These are phyloP conservation scores for Cremastinae sp. DNA, from an alignment of 2,888 invertebrate genomes.

Conservation along the genomic window DNA sequence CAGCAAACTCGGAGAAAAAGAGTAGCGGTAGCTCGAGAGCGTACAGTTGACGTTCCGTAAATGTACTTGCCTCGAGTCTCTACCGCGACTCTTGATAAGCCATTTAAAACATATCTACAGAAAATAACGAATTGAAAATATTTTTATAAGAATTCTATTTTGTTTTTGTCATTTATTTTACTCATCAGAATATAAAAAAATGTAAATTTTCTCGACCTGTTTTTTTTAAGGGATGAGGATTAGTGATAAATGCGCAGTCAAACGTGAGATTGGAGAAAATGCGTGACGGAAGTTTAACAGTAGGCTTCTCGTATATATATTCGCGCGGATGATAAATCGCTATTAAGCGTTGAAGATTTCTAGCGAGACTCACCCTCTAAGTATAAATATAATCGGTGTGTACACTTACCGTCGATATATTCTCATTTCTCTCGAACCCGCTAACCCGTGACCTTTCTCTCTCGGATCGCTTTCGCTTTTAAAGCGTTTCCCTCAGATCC, in stretches of 20 bases:
- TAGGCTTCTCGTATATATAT: conserved; percentile 6
- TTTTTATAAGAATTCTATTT: too few relatives aligned
- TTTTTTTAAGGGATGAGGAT: conserved; percentile 20
- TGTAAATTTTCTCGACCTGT: not conserved
- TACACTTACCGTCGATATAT: conserved; percentile 34
- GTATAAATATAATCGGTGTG: conserved; percentile 11
- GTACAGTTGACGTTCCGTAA: not conserved
- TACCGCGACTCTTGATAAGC: too few relatives aligned
- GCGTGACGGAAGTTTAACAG: not conserved
- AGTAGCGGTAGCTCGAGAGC: too few relatives aligned
- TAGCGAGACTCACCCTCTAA: conserved; percentile 28
- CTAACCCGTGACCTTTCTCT: conserved; percentile 41
- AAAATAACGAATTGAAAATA: too few relatives aligned
- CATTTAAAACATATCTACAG: too few relatives aligned
- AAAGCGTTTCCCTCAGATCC: not conserved
- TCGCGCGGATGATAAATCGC: conserved; percentile 40
- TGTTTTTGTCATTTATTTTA: too few relatives aligned
- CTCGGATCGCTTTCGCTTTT: not conserved
- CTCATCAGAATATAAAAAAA: too few relatives aligned
- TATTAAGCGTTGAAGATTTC: conserved; percentile 32
- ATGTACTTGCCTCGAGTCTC: too few relatives aligned
- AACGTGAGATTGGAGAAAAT: conserved; percentile 7
- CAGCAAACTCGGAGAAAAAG: too few relatives aligned
- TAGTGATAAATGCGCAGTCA: conserved; percentile 20
- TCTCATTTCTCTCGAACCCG: conserved; percentile 43